A percentile compares a stretch with the other conserved stretches of the same genome.
phyloP scores from a whole-genome alignment of 1,140 invertebrate species.

The Whitmania pigra region DNA sequence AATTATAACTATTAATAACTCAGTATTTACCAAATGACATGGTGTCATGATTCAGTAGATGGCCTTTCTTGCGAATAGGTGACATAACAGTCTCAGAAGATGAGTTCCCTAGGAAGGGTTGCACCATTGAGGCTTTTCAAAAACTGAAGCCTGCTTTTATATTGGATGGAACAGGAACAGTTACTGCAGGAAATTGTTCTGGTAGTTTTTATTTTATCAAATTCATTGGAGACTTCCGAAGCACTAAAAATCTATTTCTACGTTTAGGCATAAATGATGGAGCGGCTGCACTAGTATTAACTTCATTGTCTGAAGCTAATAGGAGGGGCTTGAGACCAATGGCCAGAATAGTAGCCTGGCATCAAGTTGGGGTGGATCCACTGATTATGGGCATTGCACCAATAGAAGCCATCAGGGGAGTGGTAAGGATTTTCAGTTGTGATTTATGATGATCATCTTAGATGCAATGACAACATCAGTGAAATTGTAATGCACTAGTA shows the following conservation, averaged over 20 bases:
- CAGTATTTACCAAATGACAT: too few species aligned
- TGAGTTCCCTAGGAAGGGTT: slow-evolving; percentile 40
- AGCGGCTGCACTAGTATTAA: slow-evolving; percentile 64
- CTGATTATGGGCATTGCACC: slow-evolving; percentile 43
- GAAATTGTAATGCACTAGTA: too few species aligned
- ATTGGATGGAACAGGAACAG: slow-evolving; percentile 38
- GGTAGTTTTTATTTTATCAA: slow-evolving; percentile 28
- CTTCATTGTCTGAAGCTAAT: slow-evolving; percentile 48
- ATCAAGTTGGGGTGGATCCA: slow-evolving; percentile 41
- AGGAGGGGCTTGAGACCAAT: slow-evolving; percentile 40
- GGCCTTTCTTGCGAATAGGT: slow-evolving; percentile 24
- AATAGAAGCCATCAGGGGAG: slow-evolving; percentile 38
- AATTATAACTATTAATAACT: too few species aligned
- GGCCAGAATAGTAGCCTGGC: slow-evolving; percentile 39
- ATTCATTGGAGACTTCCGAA: neutral
- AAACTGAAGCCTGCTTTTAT: slow-evolving; percentile 40
- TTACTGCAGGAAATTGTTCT: slow-evolving; percentile 42
- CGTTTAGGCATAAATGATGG: slow-evolving; percentile 62
- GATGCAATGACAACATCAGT: too few species aligned
- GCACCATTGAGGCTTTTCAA: slow-evolving; percentile 35
- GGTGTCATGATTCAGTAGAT: slow-evolving; percentile 15
- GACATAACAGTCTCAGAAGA: slow-evolving; percentile 32
- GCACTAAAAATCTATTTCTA: neutral
- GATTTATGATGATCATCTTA: neutral
- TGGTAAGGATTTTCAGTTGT: slow-evolving; percentile 28